Evolutionary conservation across 53 echinoderm and acorn worm species (phyloP).

Genomic region (Paelopatides confundens): DNA sequence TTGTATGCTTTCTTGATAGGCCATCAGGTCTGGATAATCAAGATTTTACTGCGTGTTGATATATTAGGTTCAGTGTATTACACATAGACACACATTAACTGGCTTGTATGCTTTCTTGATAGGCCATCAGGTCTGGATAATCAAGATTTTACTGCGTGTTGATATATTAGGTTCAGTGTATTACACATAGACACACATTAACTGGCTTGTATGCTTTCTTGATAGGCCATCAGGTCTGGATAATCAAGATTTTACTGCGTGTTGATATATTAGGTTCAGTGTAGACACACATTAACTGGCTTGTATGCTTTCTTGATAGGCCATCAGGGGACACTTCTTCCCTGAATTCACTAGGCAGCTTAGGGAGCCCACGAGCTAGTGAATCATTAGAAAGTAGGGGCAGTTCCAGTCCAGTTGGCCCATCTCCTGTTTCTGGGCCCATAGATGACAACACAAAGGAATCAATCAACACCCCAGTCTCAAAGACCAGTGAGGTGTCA

Average conservation of each 20-base stretch:
- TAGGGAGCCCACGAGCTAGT: slow-evolving; percentile 16
- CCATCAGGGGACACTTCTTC: slow-evolving; percentile 20
- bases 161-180: too few species aligned
- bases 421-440: neutral
- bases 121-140: neutral
- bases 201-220: neutral
- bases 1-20: neutral
- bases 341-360: slow-evolving; percentile 3
- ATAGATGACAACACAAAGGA: neutral
- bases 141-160: too few species aligned
- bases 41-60: too few species aligned
- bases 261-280: too few species aligned
- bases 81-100: too few species aligned
- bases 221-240: neutral
- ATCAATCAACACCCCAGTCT: too few species aligned
- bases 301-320: neutral
- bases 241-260: neutral
- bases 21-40: neutral
- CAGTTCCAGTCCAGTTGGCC: slow-evolving; percentile 1
- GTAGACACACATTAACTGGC: neutral
- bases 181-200: too few species aligned
- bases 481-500: neutral
- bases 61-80: too few species aligned
- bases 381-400: slow-evolving; percentile 12
- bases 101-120: neutral